Conservation (phyloP, 2,888 invertebrate species). For the Abrostola triplasia region DNA sequence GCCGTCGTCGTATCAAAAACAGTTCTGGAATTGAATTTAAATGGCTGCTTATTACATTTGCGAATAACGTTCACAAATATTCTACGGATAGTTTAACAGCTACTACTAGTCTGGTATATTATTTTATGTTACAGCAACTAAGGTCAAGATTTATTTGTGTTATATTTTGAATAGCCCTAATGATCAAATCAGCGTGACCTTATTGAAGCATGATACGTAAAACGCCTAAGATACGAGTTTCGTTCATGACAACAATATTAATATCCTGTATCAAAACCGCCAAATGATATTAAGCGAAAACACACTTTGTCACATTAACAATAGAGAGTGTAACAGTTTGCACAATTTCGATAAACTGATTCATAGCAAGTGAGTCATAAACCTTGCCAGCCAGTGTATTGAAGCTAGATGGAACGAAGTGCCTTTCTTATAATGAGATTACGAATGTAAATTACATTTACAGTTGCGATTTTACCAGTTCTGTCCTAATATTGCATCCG, state of each 20-base stretch:
- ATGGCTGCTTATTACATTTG: conserved; percentile 12
- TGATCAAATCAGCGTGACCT: conserved; percentile 45
- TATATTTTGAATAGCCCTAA: conserved; percentile 28
- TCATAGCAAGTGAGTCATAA: conserved; percentile 56
- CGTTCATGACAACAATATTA: conserved; percentile 55
- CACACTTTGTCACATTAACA: conserved; percentile 38
- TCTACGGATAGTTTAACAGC: conserved; percentile 33
- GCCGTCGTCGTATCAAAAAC: conserved; percentile 38
- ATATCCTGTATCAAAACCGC: conserved; percentile 41
- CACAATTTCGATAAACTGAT: conserved; percentile 43
- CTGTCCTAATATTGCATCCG: conserved; percentile 41
- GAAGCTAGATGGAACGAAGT: conserved; percentile 44
- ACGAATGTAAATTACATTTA: conserved; percentile 44
- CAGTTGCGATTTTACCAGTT: conserved; percentile 33
- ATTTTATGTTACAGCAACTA: conserved; percentile 37
- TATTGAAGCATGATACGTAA: conserved; percentile 50
- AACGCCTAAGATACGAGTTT: conserved; percentile 49
- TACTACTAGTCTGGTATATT: conserved; percentile 29
- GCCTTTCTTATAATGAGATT: conserved; percentile 51
- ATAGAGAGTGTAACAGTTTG: conserved; percentile 41
- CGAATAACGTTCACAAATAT: conserved; percentile 14
- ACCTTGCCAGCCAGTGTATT: conserved; percentile 47
- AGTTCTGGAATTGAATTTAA: conserved; percentile 24
- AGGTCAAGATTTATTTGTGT: conserved; percentile 11
- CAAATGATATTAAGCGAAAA: conserved; percentile 34